phyloP scores from a whole-genome alignment of 2,797 vertebrate species.

The Limnodromus scolopaceus region DNA sequence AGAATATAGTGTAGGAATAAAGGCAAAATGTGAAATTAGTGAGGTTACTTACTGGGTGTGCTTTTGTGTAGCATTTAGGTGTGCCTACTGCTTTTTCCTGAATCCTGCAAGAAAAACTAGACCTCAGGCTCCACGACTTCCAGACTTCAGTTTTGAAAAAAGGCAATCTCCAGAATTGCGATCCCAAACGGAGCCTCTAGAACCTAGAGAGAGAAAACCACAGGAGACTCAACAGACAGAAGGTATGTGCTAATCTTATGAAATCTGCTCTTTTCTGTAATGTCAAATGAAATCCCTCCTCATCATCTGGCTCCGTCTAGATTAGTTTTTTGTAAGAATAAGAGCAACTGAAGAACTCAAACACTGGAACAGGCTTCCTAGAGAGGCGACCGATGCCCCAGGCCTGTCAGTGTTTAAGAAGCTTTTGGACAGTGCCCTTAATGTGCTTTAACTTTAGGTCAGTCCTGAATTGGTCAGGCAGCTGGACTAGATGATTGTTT shows the following conservation, averaged over 20 bases:
- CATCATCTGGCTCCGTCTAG: not conserved
- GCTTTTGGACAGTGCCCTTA: not conserved
- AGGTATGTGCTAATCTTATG: constrained; percentile 58
- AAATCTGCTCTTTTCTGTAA: not conserved
- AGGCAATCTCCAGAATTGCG: constrained; percentile 67
- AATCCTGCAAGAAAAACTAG: constrained; percentile 98
- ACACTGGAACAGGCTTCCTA: not conserved
- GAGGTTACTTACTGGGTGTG: constrained; percentile 11
- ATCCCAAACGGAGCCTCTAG: constrained; percentile 54
- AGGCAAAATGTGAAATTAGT: not conserved
- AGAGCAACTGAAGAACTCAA: not conserved
- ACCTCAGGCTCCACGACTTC: constrained; percentile 91
- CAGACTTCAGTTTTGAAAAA: constrained; percentile 84
- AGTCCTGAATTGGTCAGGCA: rapidly evolving
- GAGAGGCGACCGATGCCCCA: rapidly evolving
- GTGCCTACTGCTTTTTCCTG: constrained; percentile 98
- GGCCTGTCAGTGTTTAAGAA: not conserved
- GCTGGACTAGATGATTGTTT: not conserved
- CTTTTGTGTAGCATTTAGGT: constrained; percentile 90
- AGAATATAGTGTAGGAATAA: not conserved
- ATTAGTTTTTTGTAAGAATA: not conserved
- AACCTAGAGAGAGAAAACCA: constrained; percentile 30
- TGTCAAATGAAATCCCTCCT: not conserved
- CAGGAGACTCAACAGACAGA: constrained; percentile 69
- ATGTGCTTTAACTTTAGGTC: not conserved